Evolutionary conservation across 2,113 vertebrate genomes (phyloP).

Genomic region (Pheucticus melanocephalus): DNA sequence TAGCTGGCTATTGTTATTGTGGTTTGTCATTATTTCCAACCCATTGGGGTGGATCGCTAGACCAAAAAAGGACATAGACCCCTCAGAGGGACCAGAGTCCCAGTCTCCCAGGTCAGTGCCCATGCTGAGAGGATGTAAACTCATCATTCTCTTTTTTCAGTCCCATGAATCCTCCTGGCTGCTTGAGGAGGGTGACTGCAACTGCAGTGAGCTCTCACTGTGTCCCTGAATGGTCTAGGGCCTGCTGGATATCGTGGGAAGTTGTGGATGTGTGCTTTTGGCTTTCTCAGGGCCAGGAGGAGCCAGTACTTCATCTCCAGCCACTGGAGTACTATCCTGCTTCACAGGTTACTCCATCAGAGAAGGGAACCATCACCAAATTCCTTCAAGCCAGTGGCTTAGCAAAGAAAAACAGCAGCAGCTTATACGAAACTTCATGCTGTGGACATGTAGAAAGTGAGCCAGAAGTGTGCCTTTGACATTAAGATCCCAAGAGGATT

Average conservation of each 20-base stretch:
- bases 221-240: neutral
- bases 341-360: neutral
- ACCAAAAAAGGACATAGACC: neutral
- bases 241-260: neutral
- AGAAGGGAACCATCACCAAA: neutral
- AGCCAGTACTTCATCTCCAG: neutral
- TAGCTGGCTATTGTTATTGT: conserved; percentile 55
- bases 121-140: accelerated
- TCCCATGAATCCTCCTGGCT: accelerated
- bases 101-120: neutral
- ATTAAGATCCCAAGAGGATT: neutral
- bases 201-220: neutral
- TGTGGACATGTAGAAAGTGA: neutral
- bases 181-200: neutral
- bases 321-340: neutral
- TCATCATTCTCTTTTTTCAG: neutral
- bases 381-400: neutral
- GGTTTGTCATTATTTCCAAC: conserved; percentile 60
- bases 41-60: conserved; percentile 17
- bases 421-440: neutral
- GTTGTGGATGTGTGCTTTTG: accelerated
- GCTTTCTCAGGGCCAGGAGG: neutral
- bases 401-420: neutral
- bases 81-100: neutral
- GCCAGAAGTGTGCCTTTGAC: neutral